Evolutionary conservation across 2,113 vertebrate species (phyloP), one percentile per base, ranked within the genome.

Genomic region (Psilopsiagon aymara): DNA sequence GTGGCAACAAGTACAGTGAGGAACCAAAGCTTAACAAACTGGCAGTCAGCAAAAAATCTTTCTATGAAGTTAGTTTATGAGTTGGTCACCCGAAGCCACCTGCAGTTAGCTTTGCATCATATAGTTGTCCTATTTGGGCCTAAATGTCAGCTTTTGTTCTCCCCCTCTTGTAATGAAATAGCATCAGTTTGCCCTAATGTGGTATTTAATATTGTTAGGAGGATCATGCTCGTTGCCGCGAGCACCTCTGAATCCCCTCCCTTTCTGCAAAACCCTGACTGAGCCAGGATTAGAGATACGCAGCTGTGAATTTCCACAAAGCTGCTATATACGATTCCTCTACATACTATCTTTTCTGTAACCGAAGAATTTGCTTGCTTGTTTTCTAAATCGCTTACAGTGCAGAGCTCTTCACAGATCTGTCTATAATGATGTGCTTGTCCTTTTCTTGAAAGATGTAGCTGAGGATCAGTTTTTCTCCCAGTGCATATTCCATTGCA

Each of bases 151-250:
- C 53, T 60, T 63, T 69, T 55, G 47, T 41, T 78, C 52, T 73
- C 49, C 57, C 46, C 3, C 0, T 44, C 77, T 67, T 11, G 0
- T 37, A 55, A 47, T 3, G 10, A 53, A 78, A 15, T 7, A 7
- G 4, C 44, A 7, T 23, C 3, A 1, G 17, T 16, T 57, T 60
- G 51, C 43, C 57, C 44, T 57, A 25, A 7, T 3, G 1, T 11
- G 5, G 23, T 17, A 4, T 31, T 64, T 77, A 13, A 17, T 47
- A 4, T 10, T 17, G 39, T 33, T 27, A 31, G 43, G 23, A 76
- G 55, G 55, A 18, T 57, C 39, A 2, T 5, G 53, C 62, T 53
- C 14, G 0, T 53, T 33, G 47, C 51, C 5, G 0, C 9, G 33
- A 37, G 55, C 55, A 8, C 35, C 67, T 67, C 74, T 31, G 37